Percentiles rank a stretch among this genome's conserved stretches.
Evolutionary conservation across 2,888 invertebrate genomes (phyloP).

Genomic region (Chrysolina haemoptera): DNA sequence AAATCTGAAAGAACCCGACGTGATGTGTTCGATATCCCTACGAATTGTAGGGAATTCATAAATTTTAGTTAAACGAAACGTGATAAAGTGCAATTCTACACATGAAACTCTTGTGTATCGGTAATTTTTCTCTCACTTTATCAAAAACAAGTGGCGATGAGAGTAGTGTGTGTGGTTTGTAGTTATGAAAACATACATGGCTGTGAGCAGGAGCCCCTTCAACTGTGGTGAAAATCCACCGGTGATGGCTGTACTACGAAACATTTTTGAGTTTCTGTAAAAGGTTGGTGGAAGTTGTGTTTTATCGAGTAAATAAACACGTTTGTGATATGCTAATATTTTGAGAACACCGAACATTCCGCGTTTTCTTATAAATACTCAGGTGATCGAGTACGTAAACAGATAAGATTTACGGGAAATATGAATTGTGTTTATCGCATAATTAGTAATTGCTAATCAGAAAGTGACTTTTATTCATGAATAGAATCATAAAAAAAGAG

Average conservation of each 20-base stretch:
- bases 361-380: background rate
- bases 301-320: background rate
- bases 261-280: background rate
- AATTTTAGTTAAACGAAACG: background rate
- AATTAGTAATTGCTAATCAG: background rate
- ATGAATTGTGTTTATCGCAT: background rate
- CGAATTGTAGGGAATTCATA: background rate
- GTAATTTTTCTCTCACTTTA: background rate
- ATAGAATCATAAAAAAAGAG: conserved; percentile 20
- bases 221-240: conserved; percentile 3
- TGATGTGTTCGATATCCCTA: conserved; percentile 10
- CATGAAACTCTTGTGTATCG: background rate
- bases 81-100: background rate
- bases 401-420: background rate
- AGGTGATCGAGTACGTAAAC: conserved; percentile 1
- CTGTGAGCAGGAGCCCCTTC: conserved; percentile 14
- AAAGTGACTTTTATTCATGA: background rate
- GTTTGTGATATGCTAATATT: conserved; percentile 3
- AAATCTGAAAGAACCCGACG: conserved; percentile 2
- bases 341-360: background rate
- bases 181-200: conserved; percentile 14
- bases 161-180: background rate
- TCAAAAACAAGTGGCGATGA: background rate
- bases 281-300: conserved; percentile 6
- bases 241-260: conserved; percentile 3